phyloP scores from a whole-genome alignment of 2,797 vertebrate species.

The Catostomus latipinnis region DNA sequence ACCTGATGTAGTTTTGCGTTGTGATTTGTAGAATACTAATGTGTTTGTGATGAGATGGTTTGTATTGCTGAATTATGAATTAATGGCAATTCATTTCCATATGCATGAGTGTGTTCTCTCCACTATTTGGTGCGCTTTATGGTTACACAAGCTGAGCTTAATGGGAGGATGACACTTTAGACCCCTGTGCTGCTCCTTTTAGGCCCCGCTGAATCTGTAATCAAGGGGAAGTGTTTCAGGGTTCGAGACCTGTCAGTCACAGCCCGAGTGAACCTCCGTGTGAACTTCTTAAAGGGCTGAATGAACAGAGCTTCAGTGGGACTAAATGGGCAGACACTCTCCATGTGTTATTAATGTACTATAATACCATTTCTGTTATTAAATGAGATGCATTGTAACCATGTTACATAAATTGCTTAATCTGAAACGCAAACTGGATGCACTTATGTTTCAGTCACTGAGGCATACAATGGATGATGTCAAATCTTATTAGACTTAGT shows the following conservation, averaged over 20 bases:
- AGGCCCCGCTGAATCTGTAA: constrained; percentile 70
- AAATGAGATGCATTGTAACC: constrained; percentile 28
- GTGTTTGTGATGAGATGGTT: constrained; percentile 35
- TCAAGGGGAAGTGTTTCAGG: constrained; percentile 63
- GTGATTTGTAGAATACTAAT: constrained; percentile 48
- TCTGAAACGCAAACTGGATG: not conserved
- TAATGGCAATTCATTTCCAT: constrained; percentile 64
- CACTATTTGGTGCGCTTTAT: constrained; percentile 66
- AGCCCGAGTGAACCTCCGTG: constrained; percentile 47
- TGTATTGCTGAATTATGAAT: constrained; percentile 59
- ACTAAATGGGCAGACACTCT: constrained; percentile 1
- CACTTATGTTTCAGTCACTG: not conserved
- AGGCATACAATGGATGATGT: not conserved
- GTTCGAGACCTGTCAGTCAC: constrained; percentile 75
- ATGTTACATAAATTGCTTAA: constrained; percentile 29
- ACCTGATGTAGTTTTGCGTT: constrained; percentile 17
- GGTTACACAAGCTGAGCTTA: constrained; percentile 54
- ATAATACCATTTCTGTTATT: constrained; percentile 38
- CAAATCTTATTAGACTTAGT: not conserved
- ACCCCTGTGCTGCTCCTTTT: constrained; percentile 61
- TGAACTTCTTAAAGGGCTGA: constrained; percentile 53
- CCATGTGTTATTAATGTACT: constrained; percentile 23
- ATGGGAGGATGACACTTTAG: constrained; percentile 64
- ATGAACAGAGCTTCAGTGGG: constrained; percentile 44
- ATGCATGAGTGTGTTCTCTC: constrained; percentile 69